phyloP scores from a whole-genome alignment of 2,797 vertebrate genomes.

The Spea hammondii region DNA sequence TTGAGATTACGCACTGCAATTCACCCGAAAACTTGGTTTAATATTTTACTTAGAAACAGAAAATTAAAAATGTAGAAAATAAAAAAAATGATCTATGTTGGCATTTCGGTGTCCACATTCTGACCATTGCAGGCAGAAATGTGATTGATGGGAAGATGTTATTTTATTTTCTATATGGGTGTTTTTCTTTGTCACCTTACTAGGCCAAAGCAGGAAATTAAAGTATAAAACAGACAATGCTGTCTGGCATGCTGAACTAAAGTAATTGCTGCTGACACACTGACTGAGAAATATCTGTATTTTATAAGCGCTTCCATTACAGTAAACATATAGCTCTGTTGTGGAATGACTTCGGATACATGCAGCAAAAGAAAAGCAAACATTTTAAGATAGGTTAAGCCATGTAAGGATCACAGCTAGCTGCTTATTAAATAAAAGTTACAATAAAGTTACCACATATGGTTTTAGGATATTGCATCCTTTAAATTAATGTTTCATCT shows the following conservation, averaged over 20 bases:
- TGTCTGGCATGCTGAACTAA: slow-evolving; percentile 1
- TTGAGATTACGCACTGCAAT: too few species aligned
- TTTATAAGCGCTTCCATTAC: background rate
- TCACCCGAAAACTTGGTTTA: too few species aligned
- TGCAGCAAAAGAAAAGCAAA: too few species aligned
- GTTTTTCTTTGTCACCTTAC: background rate
- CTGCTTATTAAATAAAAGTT: too few species aligned
- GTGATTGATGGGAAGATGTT: slow-evolving; percentile 1
- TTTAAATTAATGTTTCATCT: too few species aligned
- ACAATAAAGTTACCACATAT: too few species aligned
- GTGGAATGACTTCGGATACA: background rate
- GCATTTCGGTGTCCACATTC: background rate
- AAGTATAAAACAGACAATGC: slow-evolving; percentile 11
- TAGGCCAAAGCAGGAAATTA: slow-evolving; percentile 22
- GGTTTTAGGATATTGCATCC: too few species aligned
- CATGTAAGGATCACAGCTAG: too few species aligned
- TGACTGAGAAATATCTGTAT: background rate
- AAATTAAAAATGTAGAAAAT: slow-evolving; percentile 1
- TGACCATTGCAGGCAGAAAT: background rate
- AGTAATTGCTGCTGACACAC: slow-evolving; percentile 11
- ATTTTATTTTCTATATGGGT: slow-evolving; percentile 13
- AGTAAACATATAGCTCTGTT: background rate
- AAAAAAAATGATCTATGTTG: background rate
- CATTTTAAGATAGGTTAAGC: too few species aligned
- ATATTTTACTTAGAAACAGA: too few species aligned